Percentiles rank a stretch among this genome's conserved stretches.
Conservation (phyloP, 2,888 invertebrate genomes). For the Diaphora mendica region DNA sequence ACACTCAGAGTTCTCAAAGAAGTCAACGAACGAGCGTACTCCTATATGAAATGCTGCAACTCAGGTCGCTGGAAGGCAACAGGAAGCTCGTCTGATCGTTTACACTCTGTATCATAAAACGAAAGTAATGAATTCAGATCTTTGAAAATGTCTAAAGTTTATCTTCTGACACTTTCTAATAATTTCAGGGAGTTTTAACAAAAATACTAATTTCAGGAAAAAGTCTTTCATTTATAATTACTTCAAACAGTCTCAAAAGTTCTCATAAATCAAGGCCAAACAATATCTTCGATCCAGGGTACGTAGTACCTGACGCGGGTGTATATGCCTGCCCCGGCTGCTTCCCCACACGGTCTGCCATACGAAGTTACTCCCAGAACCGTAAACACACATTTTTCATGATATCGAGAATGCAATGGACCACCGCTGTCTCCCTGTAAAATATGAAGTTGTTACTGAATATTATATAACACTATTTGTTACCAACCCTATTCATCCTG, state of each 20-base stretch:
- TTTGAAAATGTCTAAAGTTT: no score
- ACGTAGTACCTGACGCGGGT: conserved; percentile 7
- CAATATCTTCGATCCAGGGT: conserved; percentile 7
- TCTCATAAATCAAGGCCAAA: conserved; percentile 6
- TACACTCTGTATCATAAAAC: no score
- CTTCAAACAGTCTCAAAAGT: background rate
- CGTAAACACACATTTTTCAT: background rate
- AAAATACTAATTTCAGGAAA: background rate
- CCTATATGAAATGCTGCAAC: no score
- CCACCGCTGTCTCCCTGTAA: conserved; percentile 14
- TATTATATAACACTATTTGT: background rate
- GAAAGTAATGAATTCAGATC: no score
- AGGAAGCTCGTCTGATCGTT: no score
- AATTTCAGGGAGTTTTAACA: background rate
- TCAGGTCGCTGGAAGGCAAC: no score
- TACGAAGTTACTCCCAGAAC: conserved; percentile 10
- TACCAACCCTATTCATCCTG: no score
- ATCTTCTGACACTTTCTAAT: background rate
- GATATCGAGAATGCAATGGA: background rate
- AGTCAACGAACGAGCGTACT: no score
- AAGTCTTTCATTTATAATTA: background rate
- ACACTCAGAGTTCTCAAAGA: no score
- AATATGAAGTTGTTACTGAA: background rate
- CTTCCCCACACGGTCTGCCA: background rate
- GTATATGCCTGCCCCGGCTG: conserved; percentile 3